Conservation (phyloP, 2,888 invertebrate species). For the Biston stratarius region DNA sequence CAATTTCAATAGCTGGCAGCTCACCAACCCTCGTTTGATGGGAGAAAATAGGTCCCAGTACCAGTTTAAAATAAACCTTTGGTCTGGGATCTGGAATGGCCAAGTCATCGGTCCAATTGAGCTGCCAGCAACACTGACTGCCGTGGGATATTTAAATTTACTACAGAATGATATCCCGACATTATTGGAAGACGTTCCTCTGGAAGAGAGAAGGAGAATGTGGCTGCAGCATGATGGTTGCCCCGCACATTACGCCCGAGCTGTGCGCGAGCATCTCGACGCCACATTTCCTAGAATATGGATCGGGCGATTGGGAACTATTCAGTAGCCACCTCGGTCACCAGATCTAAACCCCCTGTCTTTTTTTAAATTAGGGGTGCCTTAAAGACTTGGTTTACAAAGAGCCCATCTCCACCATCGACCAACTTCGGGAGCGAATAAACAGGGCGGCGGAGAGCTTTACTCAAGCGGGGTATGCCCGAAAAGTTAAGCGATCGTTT, state of each 20-base stretch:
- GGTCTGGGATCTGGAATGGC: slow-evolving; percentile 7
- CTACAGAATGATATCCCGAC: slow-evolving; percentile 6
- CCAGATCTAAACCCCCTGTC: slow-evolving; percentile 6
- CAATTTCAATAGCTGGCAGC: background rate
- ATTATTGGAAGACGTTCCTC: background rate
- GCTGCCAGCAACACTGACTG: background rate
- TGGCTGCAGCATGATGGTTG: slow-evolving; percentile 13
- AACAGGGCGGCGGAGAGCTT: too few species aligned
- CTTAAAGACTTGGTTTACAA: background rate
- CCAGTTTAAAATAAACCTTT: slow-evolving; percentile 8
- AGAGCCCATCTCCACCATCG: background rate
- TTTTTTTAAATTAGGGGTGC: slow-evolving; percentile 5
- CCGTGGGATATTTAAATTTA: background rate
- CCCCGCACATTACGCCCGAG: slow-evolving; percentile 1
- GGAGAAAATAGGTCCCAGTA: background rate
- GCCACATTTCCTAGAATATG: background rate
- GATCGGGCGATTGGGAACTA: slow-evolving; percentile 6
- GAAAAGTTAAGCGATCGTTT: background rate
- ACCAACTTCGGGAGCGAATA: too few species aligned
- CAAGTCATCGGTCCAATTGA: slow-evolving; percentile 3
- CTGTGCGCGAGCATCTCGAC: background rate
- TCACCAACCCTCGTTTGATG: background rate
- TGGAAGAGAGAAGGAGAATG: background rate
- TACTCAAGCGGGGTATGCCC: too few species aligned
- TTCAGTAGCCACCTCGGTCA: slow-evolving; percentile 2